Evolutionary conservation across 2,888 invertebrate species (phyloP), one percentile per base, ranked within the genome.

Genomic region (Agrenia bidenticulata): DNA sequence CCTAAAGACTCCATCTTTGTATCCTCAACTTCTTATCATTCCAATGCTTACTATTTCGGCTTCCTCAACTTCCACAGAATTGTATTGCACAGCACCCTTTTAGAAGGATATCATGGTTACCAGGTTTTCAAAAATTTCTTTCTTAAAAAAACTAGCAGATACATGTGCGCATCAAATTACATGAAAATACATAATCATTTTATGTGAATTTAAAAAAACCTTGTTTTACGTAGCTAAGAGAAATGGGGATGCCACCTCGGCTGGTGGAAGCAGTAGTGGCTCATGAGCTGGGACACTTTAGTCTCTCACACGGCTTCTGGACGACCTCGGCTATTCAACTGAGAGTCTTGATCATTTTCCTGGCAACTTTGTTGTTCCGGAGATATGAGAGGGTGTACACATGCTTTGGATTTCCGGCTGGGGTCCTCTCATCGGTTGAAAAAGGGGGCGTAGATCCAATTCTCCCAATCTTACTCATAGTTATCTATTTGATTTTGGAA

Each of bases 251-350:
- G 5, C 21, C 19, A 1, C 15, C 55, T 1, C 2, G 23, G 2
- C 58, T 60, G 26, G 37, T 61, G 17, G 66, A 61, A 42, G 61
- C 58, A 1, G 24, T 66, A 9, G 53, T 58, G 1, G 61, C 66
- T 9, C 66, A 66, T 26, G 66, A 66, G 24, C 42, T 66, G 21
- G 66, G 66, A 19, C 66, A 66, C 53, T 61, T 56, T 57, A 9
- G 24, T 1, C 24, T 61, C 9, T 15, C 41, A 2, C 65, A 65
- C 39, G 26, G 45, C 4, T 17, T 21, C 1, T 24, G 2, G 27
- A 39, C 26, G 11, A 32, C 41, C 24, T 9, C 19, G 50, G 21
- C 23, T 61, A 24, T 65, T 26, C 56, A 61, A 61, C 15, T 49
- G n/a, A 19, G 57, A 21, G 27, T 45, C 4, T 5, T 45, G 45